phyloP scores from a whole-genome alignment of 2,888 invertebrate genomes.

The Abrostola triplasia region DNA sequence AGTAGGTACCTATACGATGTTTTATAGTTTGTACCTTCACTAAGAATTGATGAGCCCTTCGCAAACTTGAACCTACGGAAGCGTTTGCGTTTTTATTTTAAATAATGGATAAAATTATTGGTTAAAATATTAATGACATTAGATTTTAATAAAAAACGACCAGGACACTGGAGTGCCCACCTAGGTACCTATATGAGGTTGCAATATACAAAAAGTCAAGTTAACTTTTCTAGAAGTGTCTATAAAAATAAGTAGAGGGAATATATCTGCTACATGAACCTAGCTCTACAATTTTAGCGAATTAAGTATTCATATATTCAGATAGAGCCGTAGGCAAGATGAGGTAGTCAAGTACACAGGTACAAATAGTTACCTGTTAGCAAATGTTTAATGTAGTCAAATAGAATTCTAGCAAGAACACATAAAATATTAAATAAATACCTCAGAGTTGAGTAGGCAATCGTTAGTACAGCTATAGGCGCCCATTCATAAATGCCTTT shows the following conservation, averaged over 20 bases:
- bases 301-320: background rate
- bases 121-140: too few species aligned
- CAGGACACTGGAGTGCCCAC: too few species aligned
- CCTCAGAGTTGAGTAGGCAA: conserved; percentile 25
- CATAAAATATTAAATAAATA: conserved; percentile 20
- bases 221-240: background rate
- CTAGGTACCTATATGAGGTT: too few species aligned
- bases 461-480: conserved; percentile 24
- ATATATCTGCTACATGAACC: background rate
- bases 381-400: conserved; percentile 22
- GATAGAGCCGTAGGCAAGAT: background rate
- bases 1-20: conserved; percentile 2
- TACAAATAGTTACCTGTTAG: background rate
- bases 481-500: conserved; percentile 51
- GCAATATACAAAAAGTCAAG: too few species aligned
- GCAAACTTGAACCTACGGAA: too few species aligned
- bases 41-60: background rate
- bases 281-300: background rate
- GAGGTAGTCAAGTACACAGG: background rate
- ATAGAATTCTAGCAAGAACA: conserved; percentile 6
- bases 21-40: conserved; percentile 14
- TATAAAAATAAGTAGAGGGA: too few species aligned
- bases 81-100: too few species aligned
- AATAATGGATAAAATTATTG: too few species aligned
- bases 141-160: too few species aligned